phyloP scores from a whole-genome alignment of 2,797 vertebrate species.

The Platyrinchus mystaceus region DNA sequence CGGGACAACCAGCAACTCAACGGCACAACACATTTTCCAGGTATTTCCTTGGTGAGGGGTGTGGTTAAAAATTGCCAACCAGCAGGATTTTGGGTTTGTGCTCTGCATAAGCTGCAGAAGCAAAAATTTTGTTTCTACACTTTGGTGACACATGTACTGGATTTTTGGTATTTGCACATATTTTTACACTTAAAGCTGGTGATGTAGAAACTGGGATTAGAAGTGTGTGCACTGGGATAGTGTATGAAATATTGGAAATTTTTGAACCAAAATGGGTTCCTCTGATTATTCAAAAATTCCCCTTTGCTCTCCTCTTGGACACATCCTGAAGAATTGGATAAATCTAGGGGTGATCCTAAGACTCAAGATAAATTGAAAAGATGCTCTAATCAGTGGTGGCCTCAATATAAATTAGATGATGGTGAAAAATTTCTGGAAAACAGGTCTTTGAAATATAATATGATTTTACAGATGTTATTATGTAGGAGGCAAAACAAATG shows the following conservation, averaged over 20 bases:
- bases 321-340: background rate
- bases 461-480: background rate
- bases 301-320: background rate
- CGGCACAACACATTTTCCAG: background rate
- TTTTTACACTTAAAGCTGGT: background rate
- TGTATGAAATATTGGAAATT: background rate
- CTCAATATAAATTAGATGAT: background rate
- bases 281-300: background rate
- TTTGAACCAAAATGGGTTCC: background rate
- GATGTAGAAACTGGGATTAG: background rate
- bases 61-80: background rate
- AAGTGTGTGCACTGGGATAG: too few relatives aligned
- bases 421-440: background rate
- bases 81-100: background rate
- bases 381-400: background rate
- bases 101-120: background rate
- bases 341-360: background rate
- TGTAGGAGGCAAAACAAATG: background rate
- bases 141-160: too few relatives aligned
- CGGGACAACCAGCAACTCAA: fast-evolving
- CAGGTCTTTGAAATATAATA: background rate
- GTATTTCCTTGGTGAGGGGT: fast-evolving
- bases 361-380: background rate
- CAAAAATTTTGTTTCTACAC: background rate
- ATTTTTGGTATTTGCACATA: background rate